Conservation (phyloP, 35 echinoderm and acorn worm species). For the Hemicentrotus pulcherrimus region DNA sequence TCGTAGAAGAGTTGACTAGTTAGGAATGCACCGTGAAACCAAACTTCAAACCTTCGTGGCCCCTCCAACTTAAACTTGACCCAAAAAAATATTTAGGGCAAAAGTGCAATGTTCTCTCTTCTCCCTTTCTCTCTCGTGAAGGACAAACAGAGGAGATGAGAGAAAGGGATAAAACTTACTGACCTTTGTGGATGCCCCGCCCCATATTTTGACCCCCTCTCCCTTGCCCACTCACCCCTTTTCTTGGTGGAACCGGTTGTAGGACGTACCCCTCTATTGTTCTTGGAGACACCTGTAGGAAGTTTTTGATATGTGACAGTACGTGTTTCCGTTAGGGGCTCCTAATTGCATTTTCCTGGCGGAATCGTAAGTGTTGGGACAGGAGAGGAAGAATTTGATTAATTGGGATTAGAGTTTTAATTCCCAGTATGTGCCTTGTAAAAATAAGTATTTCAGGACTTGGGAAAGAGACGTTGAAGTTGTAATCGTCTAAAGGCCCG, state of each 20-base stretch:
- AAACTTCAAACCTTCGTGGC: neutral
- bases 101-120: conserved; percentile 26
- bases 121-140: neutral
- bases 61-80: conserved; percentile 26
- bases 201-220: neutral
- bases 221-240: neutral
- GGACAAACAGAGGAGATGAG: neutral
- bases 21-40: neutral
- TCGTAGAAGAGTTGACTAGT: neutral
- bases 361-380: neutral
- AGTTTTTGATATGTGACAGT: neutral
- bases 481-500: no score
- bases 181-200: neutral
- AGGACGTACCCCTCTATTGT: neutral
- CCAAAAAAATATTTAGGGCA: conserved; percentile 19
- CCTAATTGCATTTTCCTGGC: neutral
- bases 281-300: neutral
- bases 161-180: neutral
- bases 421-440: neutral
- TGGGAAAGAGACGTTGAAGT: neutral
- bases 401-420: neutral
- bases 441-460: neutral
- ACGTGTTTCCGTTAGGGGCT: neutral
- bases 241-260: neutral
- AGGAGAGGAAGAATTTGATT: neutral